Evolutionary conservation across 2,113 vertebrate species (phyloP).

Genomic region (Misgurnus mizolepis): DNA sequence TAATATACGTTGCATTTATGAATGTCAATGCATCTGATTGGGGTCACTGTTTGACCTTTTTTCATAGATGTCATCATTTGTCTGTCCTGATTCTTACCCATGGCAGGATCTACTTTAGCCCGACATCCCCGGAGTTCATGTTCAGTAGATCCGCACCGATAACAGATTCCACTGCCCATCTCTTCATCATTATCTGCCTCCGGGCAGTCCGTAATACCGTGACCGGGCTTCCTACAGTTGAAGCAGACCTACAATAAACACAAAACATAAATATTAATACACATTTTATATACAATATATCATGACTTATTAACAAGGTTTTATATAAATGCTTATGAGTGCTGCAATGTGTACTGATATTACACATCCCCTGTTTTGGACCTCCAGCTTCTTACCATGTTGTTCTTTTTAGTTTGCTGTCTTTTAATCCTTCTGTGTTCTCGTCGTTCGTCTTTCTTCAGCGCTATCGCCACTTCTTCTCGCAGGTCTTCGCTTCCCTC

Average conservation of each 20-base stretch:
- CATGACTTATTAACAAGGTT: no score
- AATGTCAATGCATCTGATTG: no score
- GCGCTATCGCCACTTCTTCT: slow-evolving; percentile 69
- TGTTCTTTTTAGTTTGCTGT: slow-evolving; percentile 79
- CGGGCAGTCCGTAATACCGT: slow-evolving; percentile 90
- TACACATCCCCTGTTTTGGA: background rate
- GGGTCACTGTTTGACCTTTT: no score
- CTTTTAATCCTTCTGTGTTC: slow-evolving; percentile 85
- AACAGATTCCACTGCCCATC: slow-evolving; percentile 91
- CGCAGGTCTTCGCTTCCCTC: slow-evolving; percentile 47
- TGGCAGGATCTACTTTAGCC: slow-evolving; percentile 87
- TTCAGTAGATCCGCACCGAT: slow-evolving; percentile 93
- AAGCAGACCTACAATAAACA: slow-evolving; percentile 85
- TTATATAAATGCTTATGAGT: no score
- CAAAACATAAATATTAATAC: background rate
- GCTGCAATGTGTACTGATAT: no score
- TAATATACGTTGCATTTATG: background rate
- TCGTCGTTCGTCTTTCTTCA: slow-evolving; percentile 82
- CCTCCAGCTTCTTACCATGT: slow-evolving; percentile 79
- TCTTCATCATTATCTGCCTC: slow-evolving; percentile 85
- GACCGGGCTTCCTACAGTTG: slow-evolving; percentile 91
- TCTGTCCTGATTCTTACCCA: slow-evolving; percentile 73
- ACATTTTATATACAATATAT: no score
- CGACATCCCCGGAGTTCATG: slow-evolving; percentile 88
- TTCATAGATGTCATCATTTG: no score